Base-by-base conservation (phyloP, 2,888 invertebrate species). In the Incurvaria masculella region DNA sequence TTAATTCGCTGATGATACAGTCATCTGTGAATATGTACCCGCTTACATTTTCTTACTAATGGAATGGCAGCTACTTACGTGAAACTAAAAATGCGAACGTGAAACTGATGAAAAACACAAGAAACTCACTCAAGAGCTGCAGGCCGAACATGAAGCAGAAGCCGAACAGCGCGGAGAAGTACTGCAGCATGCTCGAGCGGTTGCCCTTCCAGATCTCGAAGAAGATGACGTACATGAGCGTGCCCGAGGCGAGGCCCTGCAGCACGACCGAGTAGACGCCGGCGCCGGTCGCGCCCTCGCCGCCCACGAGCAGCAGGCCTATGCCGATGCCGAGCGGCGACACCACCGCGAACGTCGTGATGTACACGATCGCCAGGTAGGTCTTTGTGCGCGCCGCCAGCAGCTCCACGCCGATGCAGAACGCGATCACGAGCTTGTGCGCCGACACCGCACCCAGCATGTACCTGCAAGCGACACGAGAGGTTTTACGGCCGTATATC, bases 151-250 rank as follows among this genome's bases (percentile, higher is more conserved):
- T 91, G 8, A 88, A 55, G 21, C 75, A 61, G 64, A 89, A 91
- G 48, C 91, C 91, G 20, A 83, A 51, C 4, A 89, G 57, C 23
- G 90, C 83, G 1, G 89, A 81, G 1, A 82, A 47, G 63, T 82
- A 89, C 53, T 88, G 87, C 21, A 81, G 60, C 19, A 91, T 68
- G 5, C 90, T 90, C 14, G 71, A 63, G 51, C 78, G 64, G 49
- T 79, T 74, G 43, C 69, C 68, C 56, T 73, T 79, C 59, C 97
- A 81, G 47, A 97, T 91, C 73, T 97, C 97, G 68, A 97, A 96
- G 78, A 96, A 96, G n/a, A 96, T 94, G 16, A 97, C 94, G 72
- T 96, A 97, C 3, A 97, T 74, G 41, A 97, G 83, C 0, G 97
- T 97, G 14, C 97, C 97, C 42, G 91, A 88, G 0, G 97, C 96